phyloP scores from a whole-genome alignment of 2,113 vertebrate species.

The Cheilinus undulatus region DNA sequence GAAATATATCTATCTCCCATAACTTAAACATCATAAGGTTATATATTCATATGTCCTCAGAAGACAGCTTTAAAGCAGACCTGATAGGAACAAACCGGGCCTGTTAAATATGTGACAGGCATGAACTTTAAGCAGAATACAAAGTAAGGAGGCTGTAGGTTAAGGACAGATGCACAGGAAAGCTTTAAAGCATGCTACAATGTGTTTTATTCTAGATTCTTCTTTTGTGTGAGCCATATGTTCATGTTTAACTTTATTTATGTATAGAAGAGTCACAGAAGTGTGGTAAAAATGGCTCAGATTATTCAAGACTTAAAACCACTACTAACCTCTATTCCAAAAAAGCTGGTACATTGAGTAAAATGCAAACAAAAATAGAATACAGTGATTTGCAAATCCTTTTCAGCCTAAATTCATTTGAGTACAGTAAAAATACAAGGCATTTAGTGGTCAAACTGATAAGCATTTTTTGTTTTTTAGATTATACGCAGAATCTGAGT shows the following conservation, averaged over 20 bases:
- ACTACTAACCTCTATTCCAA: too few relatives aligned
- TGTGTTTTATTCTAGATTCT: neutral
- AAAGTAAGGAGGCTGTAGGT: neutral
- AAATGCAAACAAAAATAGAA: too few relatives aligned
- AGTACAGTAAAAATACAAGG: too few relatives aligned
- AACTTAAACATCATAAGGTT: slow-evolving; percentile 4
- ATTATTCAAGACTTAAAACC: too few relatives aligned
- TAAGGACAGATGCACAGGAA: neutral
- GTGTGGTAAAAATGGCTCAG: too few relatives aligned
- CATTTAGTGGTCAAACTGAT: too few relatives aligned
- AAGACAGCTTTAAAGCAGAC: neutral
- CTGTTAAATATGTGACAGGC: neutral
- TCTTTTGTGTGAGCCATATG: neutral
- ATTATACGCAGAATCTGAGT: too few relatives aligned
- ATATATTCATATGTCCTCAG: slow-evolving; percentile 1
- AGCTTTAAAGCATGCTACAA: neutral
- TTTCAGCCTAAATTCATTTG: too few relatives aligned
- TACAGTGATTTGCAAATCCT: too few relatives aligned
- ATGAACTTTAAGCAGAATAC: neutral
- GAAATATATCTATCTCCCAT: neutral
- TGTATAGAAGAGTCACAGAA: too few relatives aligned
- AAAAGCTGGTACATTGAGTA: too few relatives aligned
- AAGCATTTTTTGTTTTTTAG: too few relatives aligned
- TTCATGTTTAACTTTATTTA: neutral
- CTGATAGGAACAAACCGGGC: neutral